These are phyloP conservation scores for Ceyx melanurus DNA, from an alignment of 2,113 vertebrate species.

Conservation along the genomic window DNA sequence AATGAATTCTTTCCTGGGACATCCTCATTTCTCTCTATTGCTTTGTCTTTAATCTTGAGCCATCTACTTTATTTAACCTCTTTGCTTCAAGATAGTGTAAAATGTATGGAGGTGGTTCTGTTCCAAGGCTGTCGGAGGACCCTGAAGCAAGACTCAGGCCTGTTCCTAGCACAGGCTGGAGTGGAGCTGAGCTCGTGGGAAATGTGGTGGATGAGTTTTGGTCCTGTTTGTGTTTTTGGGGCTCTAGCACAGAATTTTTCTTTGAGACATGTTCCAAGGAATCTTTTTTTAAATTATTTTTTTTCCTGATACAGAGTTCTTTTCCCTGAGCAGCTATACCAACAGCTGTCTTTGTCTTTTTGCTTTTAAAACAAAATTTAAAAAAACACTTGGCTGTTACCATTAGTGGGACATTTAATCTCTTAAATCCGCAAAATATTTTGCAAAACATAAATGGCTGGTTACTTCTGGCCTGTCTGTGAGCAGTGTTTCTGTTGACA, in stretches of 20 bases:
- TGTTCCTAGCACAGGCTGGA: background rate
- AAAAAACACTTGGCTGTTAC: slow-evolving; percentile 33
- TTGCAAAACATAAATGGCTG: slow-evolving; percentile 71
- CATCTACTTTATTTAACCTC: slow-evolving; percentile 18
- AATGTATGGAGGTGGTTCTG: background rate
- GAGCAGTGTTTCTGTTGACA: slow-evolving; percentile 61
- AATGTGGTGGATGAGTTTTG: background rate
- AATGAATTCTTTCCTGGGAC: slow-evolving; percentile 35
- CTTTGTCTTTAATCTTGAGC: slow-evolving; percentile 44
- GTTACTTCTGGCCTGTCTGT: slow-evolving; percentile 64
- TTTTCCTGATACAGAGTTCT: slow-evolving; percentile 1
- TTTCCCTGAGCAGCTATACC: slow-evolving; percentile 36
- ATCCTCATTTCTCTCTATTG: slow-evolving; percentile 9
- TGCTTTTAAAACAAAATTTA: slow-evolving; percentile 6
- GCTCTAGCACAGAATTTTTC: background rate
- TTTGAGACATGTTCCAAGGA: slow-evolving; percentile 11
- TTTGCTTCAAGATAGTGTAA: background rate
- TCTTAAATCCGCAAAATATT: slow-evolving; percentile 69
- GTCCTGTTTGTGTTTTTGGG: background rate
- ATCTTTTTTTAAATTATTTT: background rate
- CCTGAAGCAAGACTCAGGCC: background rate
- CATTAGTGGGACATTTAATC: slow-evolving; percentile 63
- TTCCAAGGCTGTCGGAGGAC: background rate
- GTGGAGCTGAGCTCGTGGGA: background rate
- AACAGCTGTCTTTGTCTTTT: slow-evolving; percentile 69